phyloP scores from a whole-genome alignment of 1,140 invertebrate genomes.

The Vanessa atalanta region DNA sequence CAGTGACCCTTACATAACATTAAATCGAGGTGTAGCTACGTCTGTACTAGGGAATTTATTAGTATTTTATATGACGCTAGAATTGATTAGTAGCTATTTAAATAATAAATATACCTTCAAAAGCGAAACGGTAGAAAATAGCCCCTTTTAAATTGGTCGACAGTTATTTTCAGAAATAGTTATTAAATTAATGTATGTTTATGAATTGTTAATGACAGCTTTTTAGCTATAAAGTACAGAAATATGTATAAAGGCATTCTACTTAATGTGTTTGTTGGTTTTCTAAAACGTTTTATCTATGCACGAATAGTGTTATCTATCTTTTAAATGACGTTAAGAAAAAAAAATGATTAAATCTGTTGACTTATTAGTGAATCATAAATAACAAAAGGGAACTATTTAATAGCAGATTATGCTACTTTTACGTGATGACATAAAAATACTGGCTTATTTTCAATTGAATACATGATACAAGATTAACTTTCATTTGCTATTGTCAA shows the following conservation, averaged over 20 bases:
- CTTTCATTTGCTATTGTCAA: too few relatives aligned
- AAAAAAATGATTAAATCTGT: not conserved
- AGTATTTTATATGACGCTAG: slow-evolving; percentile 31
- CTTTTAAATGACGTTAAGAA: not conserved
- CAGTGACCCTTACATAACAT: not conserved
- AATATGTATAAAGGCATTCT: slow-evolving; percentile 16
- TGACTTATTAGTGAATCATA: not conserved
- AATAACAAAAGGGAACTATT: too few relatives aligned
- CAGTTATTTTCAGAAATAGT: slow-evolving; percentile 22
- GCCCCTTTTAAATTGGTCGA: slow-evolving; percentile 16
- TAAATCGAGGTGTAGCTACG: slow-evolving; percentile 3
- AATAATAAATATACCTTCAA: slow-evolving; percentile 12
- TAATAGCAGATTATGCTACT: not conserved
- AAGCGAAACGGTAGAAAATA: slow-evolving; percentile 18
- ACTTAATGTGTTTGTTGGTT: slow-evolving; percentile 20
- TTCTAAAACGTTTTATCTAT: slow-evolving; percentile 1
- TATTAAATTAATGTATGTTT: slow-evolving; percentile 20
- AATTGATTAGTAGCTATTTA: slow-evolving; percentile 19
- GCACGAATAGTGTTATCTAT: slow-evolving; percentile 1
- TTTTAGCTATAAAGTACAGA: slow-evolving; percentile 24
- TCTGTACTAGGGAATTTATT: slow-evolving; percentile 14
- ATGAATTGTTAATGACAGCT: slow-evolving; percentile 24
- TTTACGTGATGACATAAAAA: not conserved
- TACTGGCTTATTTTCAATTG: too few relatives aligned
- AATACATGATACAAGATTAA: too few relatives aligned